Conservation (phyloP, 2,888 invertebrate genomes). For the Junonia oenone region DNA sequence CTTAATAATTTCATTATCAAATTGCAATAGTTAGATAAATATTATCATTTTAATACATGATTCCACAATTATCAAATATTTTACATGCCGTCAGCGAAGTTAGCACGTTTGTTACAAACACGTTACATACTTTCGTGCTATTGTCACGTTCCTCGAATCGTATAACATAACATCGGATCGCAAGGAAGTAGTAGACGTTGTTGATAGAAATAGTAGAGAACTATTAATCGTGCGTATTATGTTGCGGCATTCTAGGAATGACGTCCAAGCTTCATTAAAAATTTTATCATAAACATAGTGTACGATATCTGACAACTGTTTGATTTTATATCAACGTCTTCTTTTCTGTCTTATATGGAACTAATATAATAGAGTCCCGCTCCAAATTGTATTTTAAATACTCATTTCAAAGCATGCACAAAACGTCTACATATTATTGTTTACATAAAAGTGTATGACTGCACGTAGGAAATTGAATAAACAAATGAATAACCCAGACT, state of each 20-base stretch:
- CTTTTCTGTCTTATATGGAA: not conserved
- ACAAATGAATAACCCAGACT: conserved; percentile 30
- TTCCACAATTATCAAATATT: not conserved
- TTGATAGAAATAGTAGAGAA: conserved; percentile 32
- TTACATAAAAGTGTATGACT: conserved; percentile 1
- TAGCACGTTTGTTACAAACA: conserved; percentile 53
- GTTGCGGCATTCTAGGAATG: conserved; percentile 18
- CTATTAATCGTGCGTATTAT: conserved; percentile 14
- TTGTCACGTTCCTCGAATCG: conserved; percentile 62
- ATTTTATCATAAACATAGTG: not conserved
- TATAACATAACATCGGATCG: conserved; percentile 35
- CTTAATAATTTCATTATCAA: not conserved
- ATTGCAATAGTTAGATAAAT: not conserved
- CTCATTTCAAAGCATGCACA: not conserved
- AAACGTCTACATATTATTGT: not conserved
- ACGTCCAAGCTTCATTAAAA: not conserved
- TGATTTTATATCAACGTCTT: too few species aligned
- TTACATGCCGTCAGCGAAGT: conserved; percentile 9
- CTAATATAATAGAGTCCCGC: not conserved
- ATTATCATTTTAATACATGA: not conserved
- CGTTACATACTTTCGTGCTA: conserved; percentile 50
- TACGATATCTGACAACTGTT: not conserved
- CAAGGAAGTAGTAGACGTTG: conserved; percentile 39
- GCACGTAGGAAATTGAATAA: conserved; percentile 8
- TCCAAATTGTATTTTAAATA: not conserved